phyloP scores from a whole-genome alignment of 1,140 invertebrate species.

The Caerostris darwini region DNA sequence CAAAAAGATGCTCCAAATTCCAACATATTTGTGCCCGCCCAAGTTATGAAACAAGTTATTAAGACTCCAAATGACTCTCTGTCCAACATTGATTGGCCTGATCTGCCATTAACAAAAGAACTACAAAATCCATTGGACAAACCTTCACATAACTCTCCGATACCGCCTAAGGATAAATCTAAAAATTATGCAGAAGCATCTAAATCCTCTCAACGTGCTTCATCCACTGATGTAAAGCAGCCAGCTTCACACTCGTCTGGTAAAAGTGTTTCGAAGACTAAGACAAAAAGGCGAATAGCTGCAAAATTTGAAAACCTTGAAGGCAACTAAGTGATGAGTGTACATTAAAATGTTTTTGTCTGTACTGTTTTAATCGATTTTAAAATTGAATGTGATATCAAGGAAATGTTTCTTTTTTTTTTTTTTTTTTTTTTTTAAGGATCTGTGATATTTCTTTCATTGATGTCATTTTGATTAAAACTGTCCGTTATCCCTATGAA shows the following conservation, averaged over 20 bases:
- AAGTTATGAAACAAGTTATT: constrained; percentile 65
- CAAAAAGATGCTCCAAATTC: not conserved
- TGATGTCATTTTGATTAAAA: not conserved
- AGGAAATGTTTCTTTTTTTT: not conserved
- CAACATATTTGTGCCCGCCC: constrained; percentile 68
- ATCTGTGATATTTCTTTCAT: constrained; percentile 46
- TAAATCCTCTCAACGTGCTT: not conserved
- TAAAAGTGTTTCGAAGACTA: constrained; percentile 58
- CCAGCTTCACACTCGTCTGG: not conserved
- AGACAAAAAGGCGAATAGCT: constrained; percentile 49
- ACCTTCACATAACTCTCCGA: not conserved
- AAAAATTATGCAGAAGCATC: constrained; percentile 37
- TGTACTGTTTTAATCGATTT: constrained; percentile 48
- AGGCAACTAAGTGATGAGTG: not conserved
- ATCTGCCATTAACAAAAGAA: constrained; percentile 44
- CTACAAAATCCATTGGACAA: not conserved
- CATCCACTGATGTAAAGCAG: not conserved
- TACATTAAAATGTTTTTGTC: not conserved
- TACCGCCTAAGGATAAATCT: not conserved
- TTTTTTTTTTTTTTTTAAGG: not conserved
- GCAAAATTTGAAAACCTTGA: constrained; percentile 64
- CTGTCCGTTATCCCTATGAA: not conserved
- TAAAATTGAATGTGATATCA: constrained; percentile 43
- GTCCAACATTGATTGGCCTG: constrained; percentile 62
- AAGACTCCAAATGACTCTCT: constrained; percentile 37